A percentile compares a stretch with the other conserved stretches of the same genome.
These are phyloP conservation scores for Sinocyclocheilus maitianheensis DNA, from an alignment of 2,113 vertebrate species.

Conservation along the genomic window DNA sequence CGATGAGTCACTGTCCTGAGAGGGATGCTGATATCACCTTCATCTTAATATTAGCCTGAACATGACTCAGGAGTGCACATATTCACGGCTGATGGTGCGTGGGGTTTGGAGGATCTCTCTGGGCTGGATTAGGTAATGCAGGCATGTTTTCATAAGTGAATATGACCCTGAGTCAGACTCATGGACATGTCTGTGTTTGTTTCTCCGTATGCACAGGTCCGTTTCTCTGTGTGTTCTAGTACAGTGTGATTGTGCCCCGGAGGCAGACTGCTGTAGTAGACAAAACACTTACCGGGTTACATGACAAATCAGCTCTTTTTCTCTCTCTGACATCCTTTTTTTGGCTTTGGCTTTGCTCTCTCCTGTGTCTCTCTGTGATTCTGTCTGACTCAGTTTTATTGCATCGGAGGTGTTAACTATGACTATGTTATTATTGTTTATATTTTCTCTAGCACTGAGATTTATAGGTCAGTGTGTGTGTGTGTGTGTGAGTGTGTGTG, in stretches of 20 bases:
- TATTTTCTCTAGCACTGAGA: background rate
- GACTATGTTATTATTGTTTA: background rate
- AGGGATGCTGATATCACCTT: background rate
- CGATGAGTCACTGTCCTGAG: background rate
- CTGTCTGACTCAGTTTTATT: background rate
- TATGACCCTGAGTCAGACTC: slow-evolving; percentile 26
- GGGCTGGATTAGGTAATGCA: slow-evolving; percentile 4
- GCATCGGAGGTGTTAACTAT: background rate
- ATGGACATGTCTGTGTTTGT: slow-evolving; percentile 32
- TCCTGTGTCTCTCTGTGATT: slow-evolving; percentile 5
- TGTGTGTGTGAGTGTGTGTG: background rate
- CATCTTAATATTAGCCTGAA: slow-evolving; percentile 1
- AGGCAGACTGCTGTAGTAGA: slow-evolving; percentile 49
- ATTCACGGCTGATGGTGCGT: background rate
- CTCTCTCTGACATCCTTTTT: background rate
- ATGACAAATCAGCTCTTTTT: background rate
- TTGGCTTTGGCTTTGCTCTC: background rate
- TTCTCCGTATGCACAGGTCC: slow-evolving; percentile 33
- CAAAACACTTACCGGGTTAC: slow-evolving; percentile 61
- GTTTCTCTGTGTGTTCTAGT: slow-evolving; percentile 48
- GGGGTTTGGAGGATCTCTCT: background rate
- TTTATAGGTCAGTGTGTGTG: background rate
- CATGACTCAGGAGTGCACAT: slow-evolving; percentile 16
- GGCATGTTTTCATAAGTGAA: slow-evolving; percentile 24
- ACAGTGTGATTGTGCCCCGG: slow-evolving; percentile 1